Percentiles rank a stretch among this genome's conserved stretches.
Evolutionary conservation across 2,888 invertebrate species (phyloP).

Genomic region (Pheosia gnoma): DNA sequence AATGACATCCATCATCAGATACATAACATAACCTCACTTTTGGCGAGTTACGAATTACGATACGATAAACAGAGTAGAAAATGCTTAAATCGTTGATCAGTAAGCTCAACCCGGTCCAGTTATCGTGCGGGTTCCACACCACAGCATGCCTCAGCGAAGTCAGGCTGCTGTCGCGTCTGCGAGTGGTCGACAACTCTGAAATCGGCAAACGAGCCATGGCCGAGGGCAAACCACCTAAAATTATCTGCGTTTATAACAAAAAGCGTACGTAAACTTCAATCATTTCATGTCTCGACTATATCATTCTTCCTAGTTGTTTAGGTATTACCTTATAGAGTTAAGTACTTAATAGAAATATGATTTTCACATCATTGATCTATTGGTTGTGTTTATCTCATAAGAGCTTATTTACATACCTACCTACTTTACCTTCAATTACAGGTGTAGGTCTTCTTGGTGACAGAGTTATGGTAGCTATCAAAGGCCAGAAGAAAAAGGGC

Average conservation of each 20-base stretch:
- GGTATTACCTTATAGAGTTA: neutral
- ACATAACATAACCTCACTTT: slow-evolving; percentile 31
- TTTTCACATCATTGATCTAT: neutral
- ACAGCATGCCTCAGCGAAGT: slow-evolving; percentile 86
- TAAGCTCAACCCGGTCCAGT: slow-evolving; percentile 44
- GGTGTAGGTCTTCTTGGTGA: slow-evolving; percentile 88
- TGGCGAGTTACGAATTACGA: neutral
- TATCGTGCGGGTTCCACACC: slow-evolving; percentile 81
- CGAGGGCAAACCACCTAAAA: slow-evolving; percentile 95
- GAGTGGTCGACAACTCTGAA: slow-evolving; percentile 98
- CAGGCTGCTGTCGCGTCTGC: slow-evolving; percentile 88
- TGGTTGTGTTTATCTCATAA: too few species aligned
- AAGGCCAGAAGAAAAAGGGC: slow-evolving; percentile 97
- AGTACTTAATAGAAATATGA: neutral
- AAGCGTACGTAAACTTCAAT: slow-evolving; percentile 70
- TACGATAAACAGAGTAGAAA: slow-evolving; percentile 28
- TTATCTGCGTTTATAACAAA: slow-evolving; percentile 97
- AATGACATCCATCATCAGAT: neutral
- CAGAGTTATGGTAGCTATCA: slow-evolving; percentile 95
- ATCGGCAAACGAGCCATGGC: slow-evolving; percentile 97
- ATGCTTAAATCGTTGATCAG: slow-evolving; percentile 66
- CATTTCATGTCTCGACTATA: neutral
- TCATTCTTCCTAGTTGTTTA: neutral
- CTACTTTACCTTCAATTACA: slow-evolving; percentile 32
- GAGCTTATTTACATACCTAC: too few species aligned